These are phyloP conservation scores for Cairina moschata DNA, from an alignment of 2,113 vertebrate genomes.

Conservation along the genomic window DNA sequence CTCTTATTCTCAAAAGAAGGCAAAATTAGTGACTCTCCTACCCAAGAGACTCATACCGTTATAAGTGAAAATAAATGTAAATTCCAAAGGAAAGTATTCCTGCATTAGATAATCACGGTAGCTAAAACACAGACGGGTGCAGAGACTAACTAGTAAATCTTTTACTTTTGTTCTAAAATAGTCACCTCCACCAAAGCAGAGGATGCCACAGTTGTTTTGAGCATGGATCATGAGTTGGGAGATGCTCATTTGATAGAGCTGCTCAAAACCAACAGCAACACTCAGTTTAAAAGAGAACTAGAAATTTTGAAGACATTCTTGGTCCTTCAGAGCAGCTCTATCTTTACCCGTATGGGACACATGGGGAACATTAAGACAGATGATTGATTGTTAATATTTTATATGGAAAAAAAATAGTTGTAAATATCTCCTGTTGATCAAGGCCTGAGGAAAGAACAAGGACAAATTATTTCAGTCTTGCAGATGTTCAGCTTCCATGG, in stretches of 20 bases:
- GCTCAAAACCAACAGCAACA: neutral
- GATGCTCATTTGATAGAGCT: neutral
- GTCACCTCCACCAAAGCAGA: neutral
- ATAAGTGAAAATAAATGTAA: neutral
- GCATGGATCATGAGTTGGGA: neutral
- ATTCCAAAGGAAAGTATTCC: neutral
- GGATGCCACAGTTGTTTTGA: accelerated
- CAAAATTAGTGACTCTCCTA: neutral
- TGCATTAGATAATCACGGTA: neutral
- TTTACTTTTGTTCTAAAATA: neutral
- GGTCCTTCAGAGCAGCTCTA: neutral
- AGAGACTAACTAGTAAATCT: neutral
- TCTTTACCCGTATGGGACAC: neutral
- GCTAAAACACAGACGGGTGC: neutral
- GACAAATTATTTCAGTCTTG: neutral
- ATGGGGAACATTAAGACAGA: neutral
- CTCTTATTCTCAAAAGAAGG: neutral
- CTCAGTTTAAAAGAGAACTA: neutral
- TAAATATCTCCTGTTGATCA: neutral
- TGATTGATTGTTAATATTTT: neutral
- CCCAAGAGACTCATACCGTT: neutral
- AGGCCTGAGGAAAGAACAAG: neutral
- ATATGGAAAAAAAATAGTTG: neutral
- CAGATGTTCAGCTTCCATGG: neutral
- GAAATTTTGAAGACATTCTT: neutral